Evolutionary conservation across 2,797 vertebrate species (phyloP).

Genomic region (Todus mexicanus): DNA sequence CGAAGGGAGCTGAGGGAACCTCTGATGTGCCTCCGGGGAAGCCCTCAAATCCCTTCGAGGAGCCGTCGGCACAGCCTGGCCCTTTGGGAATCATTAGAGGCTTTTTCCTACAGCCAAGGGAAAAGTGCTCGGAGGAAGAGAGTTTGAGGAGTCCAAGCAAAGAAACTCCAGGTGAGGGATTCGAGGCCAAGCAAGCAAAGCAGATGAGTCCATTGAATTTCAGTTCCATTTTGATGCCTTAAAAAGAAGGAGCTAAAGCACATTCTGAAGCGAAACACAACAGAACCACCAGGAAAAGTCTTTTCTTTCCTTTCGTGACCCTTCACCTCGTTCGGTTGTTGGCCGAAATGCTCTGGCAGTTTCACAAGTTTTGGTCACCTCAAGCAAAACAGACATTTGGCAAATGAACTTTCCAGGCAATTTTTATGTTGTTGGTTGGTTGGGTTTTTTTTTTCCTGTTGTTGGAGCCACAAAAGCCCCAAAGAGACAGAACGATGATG

Average conservation of each 20-base stretch:
- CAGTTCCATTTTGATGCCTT: neutral
- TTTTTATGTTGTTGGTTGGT: too few species aligned
- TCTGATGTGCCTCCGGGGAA: neutral
- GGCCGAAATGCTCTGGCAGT: neutral
- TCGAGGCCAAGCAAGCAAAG: neutral
- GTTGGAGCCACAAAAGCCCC: neutral
- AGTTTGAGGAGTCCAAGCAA: neutral
- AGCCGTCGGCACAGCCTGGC: rapidly evolving
- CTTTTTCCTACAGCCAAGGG: neutral
- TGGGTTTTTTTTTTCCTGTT: neutral
- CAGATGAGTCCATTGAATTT: neutral
- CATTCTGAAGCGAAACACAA: neutral
- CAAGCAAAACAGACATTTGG: conserved; percentile 12
- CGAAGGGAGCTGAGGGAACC: neutral
- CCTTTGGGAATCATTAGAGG: neutral
- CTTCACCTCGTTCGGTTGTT: neutral
- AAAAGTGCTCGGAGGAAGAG: neutral
- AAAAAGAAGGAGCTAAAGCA: neutral
- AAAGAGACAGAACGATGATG: neutral
- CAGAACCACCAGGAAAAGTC: neutral
- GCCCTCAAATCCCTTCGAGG: neutral
- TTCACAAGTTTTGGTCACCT: neutral
- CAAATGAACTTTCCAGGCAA: neutral
- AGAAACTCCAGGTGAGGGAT: neutral
- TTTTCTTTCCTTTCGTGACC: neutral